These are phyloP conservation scores for Acanthosepion pharaonis DNA, from an alignment of 2,888 invertebrate species.

Conservation along the genomic window DNA sequence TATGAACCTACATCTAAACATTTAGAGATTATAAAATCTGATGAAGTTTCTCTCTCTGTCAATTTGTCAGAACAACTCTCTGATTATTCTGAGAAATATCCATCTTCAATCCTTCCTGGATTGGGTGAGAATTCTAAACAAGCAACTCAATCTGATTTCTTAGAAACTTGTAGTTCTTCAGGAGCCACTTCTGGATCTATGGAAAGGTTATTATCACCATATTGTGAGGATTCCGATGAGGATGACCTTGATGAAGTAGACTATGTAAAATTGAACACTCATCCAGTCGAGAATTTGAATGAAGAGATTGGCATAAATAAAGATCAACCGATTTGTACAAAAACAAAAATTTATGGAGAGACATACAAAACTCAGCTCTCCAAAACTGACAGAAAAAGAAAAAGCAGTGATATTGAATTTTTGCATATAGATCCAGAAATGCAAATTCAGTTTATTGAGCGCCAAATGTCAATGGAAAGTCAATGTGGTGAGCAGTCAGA, in stretches of 20 bases:
- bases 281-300: neutral
- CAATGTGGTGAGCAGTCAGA: slow-evolving; percentile 49
- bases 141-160: neutral
- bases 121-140: neutral
- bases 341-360: slow-evolving; percentile 40
- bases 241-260: slow-evolving; percentile 39
- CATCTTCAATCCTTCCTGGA: neutral
- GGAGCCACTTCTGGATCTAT: slow-evolving; percentile 41
- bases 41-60: slow-evolving; percentile 45
- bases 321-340: neutral
- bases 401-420: slow-evolving; percentile 62
- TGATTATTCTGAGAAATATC: slow-evolving; percentile 45
- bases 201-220: slow-evolving; percentile 38
- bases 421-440: slow-evolving; percentile 64
- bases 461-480: slow-evolving; percentile 63
- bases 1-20: slow-evolving; percentile 13
- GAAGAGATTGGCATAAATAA: neutral
- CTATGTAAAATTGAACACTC: too few relatives aligned
- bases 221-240: neutral
- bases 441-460: slow-evolving; percentile 64
- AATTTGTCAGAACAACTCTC: slow-evolving; percentile 37
- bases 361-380: neutral
- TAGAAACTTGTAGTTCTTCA: slow-evolving; percentile 39
- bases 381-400: slow-evolving; percentile 52
- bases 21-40: slow-evolving; percentile 12